These are phyloP conservation scores for Schizaphis graminum DNA, from an alignment of 2,888 invertebrate species.

Conservation along the genomic window DNA sequence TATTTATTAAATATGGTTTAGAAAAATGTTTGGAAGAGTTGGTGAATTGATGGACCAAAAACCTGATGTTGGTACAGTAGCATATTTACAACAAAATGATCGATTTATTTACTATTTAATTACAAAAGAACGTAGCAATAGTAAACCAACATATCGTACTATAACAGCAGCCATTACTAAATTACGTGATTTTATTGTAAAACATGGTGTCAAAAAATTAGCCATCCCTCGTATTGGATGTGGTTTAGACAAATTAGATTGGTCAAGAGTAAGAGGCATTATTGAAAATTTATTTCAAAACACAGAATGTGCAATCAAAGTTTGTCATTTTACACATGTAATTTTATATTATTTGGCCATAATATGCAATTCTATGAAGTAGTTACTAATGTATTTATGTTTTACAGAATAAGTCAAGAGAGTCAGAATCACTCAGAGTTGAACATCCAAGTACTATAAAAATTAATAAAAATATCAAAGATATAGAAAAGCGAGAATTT, in stretches of 20 bases:
- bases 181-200: conserved; percentile 72
- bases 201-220: conserved; percentile 73
- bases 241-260: conserved; percentile 77
- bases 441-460: neutral
- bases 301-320: conserved; percentile 72
- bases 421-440: neutral
- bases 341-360: conserved; percentile 40
- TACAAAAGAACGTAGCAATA: conserved; percentile 74
- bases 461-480: neutral
- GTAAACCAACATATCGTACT: conserved; percentile 72
- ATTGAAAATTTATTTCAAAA: conserved; percentile 74
- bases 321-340: conserved; percentile 73
- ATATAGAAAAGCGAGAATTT: conserved; percentile 38
- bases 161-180: conserved; percentile 69
- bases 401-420: neutral
- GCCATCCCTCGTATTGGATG: conserved; percentile 79
- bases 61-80: conserved; percentile 72
- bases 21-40: conserved; percentile 70
- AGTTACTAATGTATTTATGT: neutral
- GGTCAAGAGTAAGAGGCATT: conserved; percentile 74
- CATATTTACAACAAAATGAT: conserved; percentile 71
- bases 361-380: neutral
- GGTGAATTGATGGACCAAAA: conserved; percentile 71
- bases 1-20: conserved; percentile 67
- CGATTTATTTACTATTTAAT: conserved; percentile 76